Conservation (phyloP, 1,140 invertebrate species). For the Drosophila melanogaster region DNA sequence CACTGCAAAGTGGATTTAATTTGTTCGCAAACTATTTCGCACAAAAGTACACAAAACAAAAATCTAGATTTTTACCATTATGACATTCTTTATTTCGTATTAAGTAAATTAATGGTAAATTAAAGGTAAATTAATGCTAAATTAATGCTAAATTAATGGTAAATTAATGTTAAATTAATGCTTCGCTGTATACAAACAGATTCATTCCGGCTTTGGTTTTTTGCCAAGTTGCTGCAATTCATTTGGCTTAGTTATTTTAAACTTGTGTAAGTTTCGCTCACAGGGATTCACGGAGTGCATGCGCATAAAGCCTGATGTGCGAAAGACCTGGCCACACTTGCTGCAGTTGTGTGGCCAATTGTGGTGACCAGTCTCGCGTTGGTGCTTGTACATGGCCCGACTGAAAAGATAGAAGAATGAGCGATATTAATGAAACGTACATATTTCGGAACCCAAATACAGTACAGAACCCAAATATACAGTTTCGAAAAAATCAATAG, state of each 20-base stretch:
- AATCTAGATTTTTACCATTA: background rate
- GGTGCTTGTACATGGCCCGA: slow-evolving; percentile 13
- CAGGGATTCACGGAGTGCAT: slow-evolving; percentile 35
- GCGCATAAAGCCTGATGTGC: slow-evolving; percentile 26
- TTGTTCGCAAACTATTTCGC: slow-evolving; percentile 73
- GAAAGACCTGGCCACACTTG: slow-evolving; percentile 37
- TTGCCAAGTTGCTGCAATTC: background rate
- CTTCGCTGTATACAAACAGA: too few species aligned
- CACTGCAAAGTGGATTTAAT: slow-evolving; percentile 77
- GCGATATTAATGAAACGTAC: too few species aligned
- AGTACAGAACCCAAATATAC: too few species aligned
- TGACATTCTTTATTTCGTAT: too few species aligned
- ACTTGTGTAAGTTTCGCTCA: slow-evolving; percentile 13
- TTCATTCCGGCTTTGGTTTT: background rate
- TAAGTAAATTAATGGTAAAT: too few species aligned
- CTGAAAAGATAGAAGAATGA: background rate
- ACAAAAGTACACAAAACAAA: slow-evolving; percentile 16
- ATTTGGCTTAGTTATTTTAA: slow-evolving; percentile 4
- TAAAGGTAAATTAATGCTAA: too few species aligned
- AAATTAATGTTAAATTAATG: too few species aligned
- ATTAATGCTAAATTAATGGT: too few species aligned
- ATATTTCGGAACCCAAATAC: too few species aligned
- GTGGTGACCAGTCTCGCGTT: slow-evolving; percentile 24
- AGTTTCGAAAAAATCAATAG: too few species aligned
- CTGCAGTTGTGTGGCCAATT: slow-evolving; percentile 33